Conservation (phyloP, 2,888 invertebrate genomes). For the Temnothorax ravouxi region DNA sequence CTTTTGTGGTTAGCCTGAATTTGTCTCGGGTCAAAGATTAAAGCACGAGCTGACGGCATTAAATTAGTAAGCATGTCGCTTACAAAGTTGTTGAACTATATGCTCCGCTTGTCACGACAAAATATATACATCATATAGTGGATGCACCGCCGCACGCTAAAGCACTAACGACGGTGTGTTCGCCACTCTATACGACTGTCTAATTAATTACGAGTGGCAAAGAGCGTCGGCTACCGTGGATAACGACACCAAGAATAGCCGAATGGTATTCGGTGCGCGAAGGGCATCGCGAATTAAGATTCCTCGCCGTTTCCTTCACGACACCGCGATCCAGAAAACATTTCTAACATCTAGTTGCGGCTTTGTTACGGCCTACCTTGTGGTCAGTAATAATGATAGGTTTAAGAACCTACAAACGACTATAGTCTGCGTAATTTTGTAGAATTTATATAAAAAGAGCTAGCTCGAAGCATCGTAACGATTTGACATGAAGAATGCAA, state of each 20-base stretch:
- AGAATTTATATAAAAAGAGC: background rate
- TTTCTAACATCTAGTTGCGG: background rate
- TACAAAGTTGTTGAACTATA: constrained; percentile 18
- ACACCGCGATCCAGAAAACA: background rate
- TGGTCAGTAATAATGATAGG: background rate
- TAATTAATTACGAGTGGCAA: constrained; percentile 48
- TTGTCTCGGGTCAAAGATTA: constrained; percentile 20
- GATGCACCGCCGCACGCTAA: constrained; percentile 10
- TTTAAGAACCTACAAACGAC: background rate
- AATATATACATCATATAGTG: constrained; percentile 15
- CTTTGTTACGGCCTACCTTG: constrained; percentile 5
- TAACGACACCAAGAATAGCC: constrained; percentile 44
- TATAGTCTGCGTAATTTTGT: constrained; percentile 7
- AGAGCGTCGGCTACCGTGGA: constrained; percentile 17
- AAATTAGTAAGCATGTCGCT: constrained; percentile 48
- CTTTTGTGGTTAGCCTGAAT: background rate
- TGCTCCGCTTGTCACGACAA: constrained; percentile 2
- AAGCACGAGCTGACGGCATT: constrained; percentile 16
- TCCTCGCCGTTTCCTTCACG: background rate
- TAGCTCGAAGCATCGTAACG: background rate
- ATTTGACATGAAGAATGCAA: constrained; percentile 20
- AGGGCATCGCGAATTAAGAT: constrained; percentile 12
- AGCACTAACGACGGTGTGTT: constrained; percentile 11
- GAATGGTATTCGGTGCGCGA: constrained; percentile 21
- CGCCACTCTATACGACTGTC: constrained; percentile 19